A percentile compares a stretch with the other conserved stretches of the same genome.
These are phyloP conservation scores for Ophonus ardosiacus DNA, from an alignment of 2,888 invertebrate species.

Conservation along the genomic window DNA sequence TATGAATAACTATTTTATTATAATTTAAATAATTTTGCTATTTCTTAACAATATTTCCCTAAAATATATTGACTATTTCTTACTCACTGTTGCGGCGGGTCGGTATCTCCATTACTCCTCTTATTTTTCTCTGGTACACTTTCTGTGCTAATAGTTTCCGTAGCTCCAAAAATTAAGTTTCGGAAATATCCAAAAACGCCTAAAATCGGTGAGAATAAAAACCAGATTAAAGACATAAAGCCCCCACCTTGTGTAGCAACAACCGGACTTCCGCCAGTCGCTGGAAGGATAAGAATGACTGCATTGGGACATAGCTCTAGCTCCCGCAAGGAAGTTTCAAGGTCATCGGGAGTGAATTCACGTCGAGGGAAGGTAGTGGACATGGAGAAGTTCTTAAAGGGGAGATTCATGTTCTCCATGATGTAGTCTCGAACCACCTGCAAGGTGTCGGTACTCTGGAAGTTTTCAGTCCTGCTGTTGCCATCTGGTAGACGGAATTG, in stretches of 20 bases:
- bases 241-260: slow-evolving; percentile 75
- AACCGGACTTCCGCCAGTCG: slow-evolving; percentile 73
- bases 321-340: slow-evolving; percentile 79
- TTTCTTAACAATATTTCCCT: no score
- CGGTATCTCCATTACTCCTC: slow-evolving; percentile 15
- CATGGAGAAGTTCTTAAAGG: slow-evolving; percentile 81
- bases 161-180: slow-evolving; percentile 42
- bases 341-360: slow-evolving; percentile 80
- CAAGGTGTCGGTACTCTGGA: slow-evolving; percentile 83
- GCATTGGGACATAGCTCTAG: slow-evolving; percentile 86
- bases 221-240: slow-evolving; percentile 79
- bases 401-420: slow-evolving; percentile 72
- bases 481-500: slow-evolving; percentile 94
- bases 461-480: slow-evolving; percentile 84
- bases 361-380: slow-evolving; percentile 88
- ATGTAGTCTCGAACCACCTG: slow-evolving; percentile 77
- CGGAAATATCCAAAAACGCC: slow-evolving; percentile 77
- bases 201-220: slow-evolving; percentile 80
- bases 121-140: slow-evolving; percentile 19
- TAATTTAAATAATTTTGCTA: no score
- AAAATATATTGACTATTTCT: background rate
- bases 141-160: slow-evolving; percentile 60
- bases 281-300: slow-evolving; percentile 85
- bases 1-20: no score
- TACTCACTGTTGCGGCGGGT: slow-evolving; percentile 36